A percentile compares a stretch with the other conserved stretches of the same genome.
phyloP scores from a whole-genome alignment of 2,888 invertebrate genomes.

The Selenia dentaria region DNA sequence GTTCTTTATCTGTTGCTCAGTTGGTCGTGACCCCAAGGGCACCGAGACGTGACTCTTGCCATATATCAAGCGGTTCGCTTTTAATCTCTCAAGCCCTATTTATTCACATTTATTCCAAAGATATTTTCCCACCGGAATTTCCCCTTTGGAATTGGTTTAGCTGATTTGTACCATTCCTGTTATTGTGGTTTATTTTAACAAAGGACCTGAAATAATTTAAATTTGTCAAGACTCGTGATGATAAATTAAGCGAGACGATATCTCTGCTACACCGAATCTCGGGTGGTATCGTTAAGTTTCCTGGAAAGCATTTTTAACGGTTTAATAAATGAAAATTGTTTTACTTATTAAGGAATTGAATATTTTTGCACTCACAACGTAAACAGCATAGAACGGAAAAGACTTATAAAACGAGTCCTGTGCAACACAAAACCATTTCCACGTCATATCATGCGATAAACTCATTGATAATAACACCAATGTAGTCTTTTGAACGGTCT shows the following conservation, averaged over 20 bases:
- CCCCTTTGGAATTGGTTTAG: conserved; percentile 73
- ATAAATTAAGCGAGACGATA: conserved; percentile 52
- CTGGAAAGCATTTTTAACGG: conserved; percentile 16
- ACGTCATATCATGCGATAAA: conserved; percentile 6
- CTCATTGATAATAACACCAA: background rate
- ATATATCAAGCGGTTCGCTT: conserved; percentile 73
- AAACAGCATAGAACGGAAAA: too few species aligned
- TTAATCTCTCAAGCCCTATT: conserved; percentile 79
- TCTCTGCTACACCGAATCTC: conserved; percentile 36
- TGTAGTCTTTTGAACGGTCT: conserved; percentile 6
- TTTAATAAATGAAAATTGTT: conserved; percentile 21
- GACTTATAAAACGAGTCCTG: too few species aligned
- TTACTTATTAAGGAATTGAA: too few species aligned
- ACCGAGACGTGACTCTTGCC: conserved; percentile 51
- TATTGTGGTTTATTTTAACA: conserved; percentile 70
- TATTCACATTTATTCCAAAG: conserved; percentile 79
- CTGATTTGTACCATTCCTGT: conserved; percentile 71
- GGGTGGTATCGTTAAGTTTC: conserved; percentile 41
- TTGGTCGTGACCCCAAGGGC: conserved; percentile 46
- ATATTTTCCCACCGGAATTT: conserved; percentile 78
- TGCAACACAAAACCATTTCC: too few species aligned
- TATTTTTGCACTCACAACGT: too few species aligned
- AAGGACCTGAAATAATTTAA: conserved; percentile 60
- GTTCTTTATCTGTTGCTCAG: conserved; percentile 51
- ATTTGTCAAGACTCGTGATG: conserved; percentile 57